Evolutionary conservation across 1,140 invertebrate genomes (phyloP), one percentile per base, ranked within the genome.

Genomic region (Antheraea mylitta): DNA sequence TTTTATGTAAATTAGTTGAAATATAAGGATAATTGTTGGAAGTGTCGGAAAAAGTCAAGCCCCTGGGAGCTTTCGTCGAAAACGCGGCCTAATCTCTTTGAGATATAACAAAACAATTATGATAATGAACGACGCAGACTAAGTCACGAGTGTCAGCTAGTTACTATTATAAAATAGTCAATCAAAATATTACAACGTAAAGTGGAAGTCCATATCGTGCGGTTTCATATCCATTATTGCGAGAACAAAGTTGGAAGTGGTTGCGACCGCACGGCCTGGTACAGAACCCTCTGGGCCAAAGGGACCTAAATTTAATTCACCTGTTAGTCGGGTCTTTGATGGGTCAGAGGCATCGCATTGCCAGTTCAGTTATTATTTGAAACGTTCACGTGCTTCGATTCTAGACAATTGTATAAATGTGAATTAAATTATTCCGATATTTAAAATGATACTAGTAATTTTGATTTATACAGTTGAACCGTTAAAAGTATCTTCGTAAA

Each of bases 191-290:
- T 66, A 65, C 58, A 62, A 74, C 71, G 69, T 69, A 53, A 78
- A 77, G 76, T 74, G 69, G 66, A 77, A 79, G 71, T 84, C 79
- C 73, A 74, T 78, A 76, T 71, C 75, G 67, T 80, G 82, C 67
- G 82, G 82, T 84, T 77, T 70, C 66, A 68, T 74, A 71, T 82
- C 82, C 82, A 84, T 84, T 84, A 84, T 84, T 81, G 74, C 30
- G 68, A 72, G 72, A 69, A 71, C 75, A 74, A 80, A 81, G 79
- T 81, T 80, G 72, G 76, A 76, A 81, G 79, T 78, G 79, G 48
- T 30, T 16, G 65, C 45, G 71, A 69, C 75, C 69, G 62, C 70
- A 77, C 70, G 74, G 74, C 72, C 77, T 42, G 38, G 45, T n/a
- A 13, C 45, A 9, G 9, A 72, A 72, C 45, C 45, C 45, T 53